phyloP scores from a whole-genome alignment of 2,888 invertebrate genomes.

The Epirrhoe alternata region DNA sequence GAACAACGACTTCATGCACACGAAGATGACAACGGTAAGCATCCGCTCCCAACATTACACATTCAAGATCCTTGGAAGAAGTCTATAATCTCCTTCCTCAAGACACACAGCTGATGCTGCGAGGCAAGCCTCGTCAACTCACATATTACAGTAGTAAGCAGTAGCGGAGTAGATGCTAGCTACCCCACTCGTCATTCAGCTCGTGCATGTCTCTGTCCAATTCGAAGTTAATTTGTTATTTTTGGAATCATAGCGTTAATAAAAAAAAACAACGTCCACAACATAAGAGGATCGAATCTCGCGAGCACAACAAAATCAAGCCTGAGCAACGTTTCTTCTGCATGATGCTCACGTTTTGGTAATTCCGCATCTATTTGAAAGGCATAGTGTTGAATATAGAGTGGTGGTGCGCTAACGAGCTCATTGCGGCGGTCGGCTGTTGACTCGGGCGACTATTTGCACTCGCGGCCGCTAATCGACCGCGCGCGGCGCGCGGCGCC shows the following conservation, averaged over 20 bases:
- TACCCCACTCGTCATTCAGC: no score
- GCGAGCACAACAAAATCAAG: background rate
- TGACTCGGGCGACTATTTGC: constrained; percentile 8
- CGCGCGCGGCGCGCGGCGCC: background rate
- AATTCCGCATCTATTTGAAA: background rate
- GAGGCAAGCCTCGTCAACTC: no score
- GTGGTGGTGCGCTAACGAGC: constrained; percentile 6
- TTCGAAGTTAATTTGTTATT: no score
- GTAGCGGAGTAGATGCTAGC: no score
- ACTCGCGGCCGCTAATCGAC: constrained; percentile 9
- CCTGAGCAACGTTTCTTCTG: background rate
- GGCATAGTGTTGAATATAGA: background rate
- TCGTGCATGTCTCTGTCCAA: no score
- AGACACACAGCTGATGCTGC: no score
- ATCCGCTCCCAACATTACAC: no score
- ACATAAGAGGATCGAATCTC: background rate
- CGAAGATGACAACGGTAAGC: no score
- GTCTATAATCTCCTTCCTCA: no score
- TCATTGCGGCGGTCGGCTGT: constrained; percentile 10
- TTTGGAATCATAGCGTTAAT: background rate
- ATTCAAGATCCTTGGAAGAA: no score
- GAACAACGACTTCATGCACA: no score
- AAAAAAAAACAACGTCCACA: background rate
- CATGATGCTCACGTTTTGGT: background rate
- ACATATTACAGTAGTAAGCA: no score